Evolutionary conservation across 2,113 vertebrate genomes (phyloP).

Genomic region (Pseudorhombus dupliciocellatus): DNA sequence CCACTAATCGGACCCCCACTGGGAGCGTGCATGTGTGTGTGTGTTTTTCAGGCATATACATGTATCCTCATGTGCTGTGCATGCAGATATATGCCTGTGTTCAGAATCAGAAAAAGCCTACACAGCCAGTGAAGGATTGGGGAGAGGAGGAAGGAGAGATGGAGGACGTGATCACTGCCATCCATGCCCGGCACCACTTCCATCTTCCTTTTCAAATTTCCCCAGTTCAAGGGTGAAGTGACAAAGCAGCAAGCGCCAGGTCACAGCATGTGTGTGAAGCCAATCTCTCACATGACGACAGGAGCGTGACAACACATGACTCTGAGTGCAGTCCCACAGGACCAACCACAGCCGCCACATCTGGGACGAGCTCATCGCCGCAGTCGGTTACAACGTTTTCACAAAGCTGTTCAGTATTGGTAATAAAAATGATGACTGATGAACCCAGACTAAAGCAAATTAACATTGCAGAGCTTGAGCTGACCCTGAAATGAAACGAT

Average conservation of each 20-base stretch:
- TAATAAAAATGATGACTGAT: neutral
- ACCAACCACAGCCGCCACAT: neutral
- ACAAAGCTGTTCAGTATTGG: neutral
- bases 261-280: slow-evolving; percentile 49
- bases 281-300: slow-evolving; percentile 26
- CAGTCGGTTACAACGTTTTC: slow-evolving; percentile 9
- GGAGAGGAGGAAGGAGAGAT: slow-evolving; percentile 2
- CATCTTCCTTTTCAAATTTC: slow-evolving; percentile 32
- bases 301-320: slow-evolving; percentile 33
- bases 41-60: slow-evolving; percentile 56
- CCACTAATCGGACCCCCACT: slow-evolving; percentile 59
- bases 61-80: slow-evolving; percentile 61
- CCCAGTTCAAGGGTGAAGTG: slow-evolving; percentile 57
- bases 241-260: slow-evolving; percentile 47
- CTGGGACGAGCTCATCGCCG: slow-evolving; percentile 18
- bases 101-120: slow-evolving; percentile 34
- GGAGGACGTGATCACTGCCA: slow-evolving; percentile 13
- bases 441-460: neutral
- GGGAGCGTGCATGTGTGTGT: slow-evolving; percentile 53
- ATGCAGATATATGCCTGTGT: no score
- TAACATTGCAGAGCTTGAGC: neutral
- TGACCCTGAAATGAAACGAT: neutral
- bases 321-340: slow-evolving; percentile 41
- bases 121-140: slow-evolving; percentile 32
- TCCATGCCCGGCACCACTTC: slow-evolving; percentile 30